Conservation (phyloP, 2,888 invertebrate species). For the Auanema sp. region DNA sequence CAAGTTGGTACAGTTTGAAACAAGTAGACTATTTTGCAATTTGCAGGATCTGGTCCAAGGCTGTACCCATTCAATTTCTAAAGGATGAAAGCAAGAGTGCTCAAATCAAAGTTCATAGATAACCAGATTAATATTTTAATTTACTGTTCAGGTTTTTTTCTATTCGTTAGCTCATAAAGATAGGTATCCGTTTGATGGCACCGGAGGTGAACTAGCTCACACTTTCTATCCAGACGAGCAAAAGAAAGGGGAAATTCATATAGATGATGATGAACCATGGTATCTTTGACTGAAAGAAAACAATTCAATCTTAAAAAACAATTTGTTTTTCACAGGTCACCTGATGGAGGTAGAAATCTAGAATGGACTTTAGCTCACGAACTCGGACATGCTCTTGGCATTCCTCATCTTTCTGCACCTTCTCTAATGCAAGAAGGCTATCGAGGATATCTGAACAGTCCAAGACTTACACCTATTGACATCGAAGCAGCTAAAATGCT, state of each 20-base stretch:
- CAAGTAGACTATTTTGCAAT: not conserved
- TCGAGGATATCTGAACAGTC: constrained; percentile 15
- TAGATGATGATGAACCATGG: constrained; percentile 92
- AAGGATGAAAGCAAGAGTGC: constrained; percentile 5
- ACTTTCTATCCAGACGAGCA: constrained; percentile 68
- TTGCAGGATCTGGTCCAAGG: constrained; percentile 13
- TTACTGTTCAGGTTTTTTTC: constrained; percentile 35
- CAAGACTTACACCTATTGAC: constrained; percentile 14
- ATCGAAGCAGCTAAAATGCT: constrained; percentile 7
- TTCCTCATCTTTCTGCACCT: constrained; percentile 73
- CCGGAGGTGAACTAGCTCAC: constrained; percentile 55
- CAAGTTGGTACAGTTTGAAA: constrained; percentile 7
- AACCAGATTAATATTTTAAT: not conserved
- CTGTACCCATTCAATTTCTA: constrained; percentile 8
- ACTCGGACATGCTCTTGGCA: constrained; percentile 90
- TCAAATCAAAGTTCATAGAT: constrained; percentile 9
- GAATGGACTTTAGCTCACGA: constrained; percentile 81
- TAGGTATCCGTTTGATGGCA: constrained; percentile 53
- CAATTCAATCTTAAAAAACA: not conserved
- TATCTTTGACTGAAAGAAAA: constrained; percentile 8
- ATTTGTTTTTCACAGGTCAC: constrained; percentile 23
- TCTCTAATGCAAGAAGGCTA: constrained; percentile 24
- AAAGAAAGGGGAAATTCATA: constrained; percentile 75
- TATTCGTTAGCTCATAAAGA: constrained; percentile 46
- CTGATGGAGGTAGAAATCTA: constrained; percentile 64